Evolutionary conservation across 1,140 invertebrate genomes (phyloP), one percentile per base, ranked within the genome.

Genomic region (Chymomyza costata): DNA sequence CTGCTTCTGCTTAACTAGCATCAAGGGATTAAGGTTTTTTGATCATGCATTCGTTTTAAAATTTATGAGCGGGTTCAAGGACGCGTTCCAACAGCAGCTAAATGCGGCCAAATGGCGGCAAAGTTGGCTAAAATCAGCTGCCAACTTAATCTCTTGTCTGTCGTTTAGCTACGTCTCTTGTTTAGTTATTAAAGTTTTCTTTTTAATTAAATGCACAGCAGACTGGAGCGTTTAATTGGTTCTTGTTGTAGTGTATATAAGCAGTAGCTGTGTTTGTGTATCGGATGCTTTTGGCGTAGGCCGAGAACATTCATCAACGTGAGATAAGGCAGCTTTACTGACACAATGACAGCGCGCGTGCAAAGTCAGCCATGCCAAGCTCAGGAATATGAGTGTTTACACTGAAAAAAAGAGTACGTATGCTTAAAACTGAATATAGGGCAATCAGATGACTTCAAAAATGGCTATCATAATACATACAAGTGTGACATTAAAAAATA

Each of bases 1-100:
- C 64, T 52, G 67, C 58, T 80, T 78, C 61, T 53, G 50, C 55
- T 56, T 67, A 78, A 71, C 64, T 78, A 50, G 63, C 59, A 68
- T 68, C 67, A 54, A 50, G 66, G 73, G 73, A 78, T 67, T 76
- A 76, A 66, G 61, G 61, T 71, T 65, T n/a, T n/a, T 76, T 76
- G 70, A 76, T 76, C 70, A 67, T 62, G 64, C 56, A 74, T 68
- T 73, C 65, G 64, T 54, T 74, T 74, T 57, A 74, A n/a, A 74
- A 74, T 74, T 74, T 60, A 68, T 68, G 55, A 46, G n/a, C n/a
- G n/a, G 43, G 28, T 51, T 40, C 69, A 74, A 73, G 65, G 69
- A 51, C 64, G 59, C 54, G 5, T 6, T n/a, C n/a, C n/a, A n/a
- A n/a, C n/a, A n/a, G n/a, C n/a, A n/a, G n/a, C n/a, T n/a, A n/a